Percentiles rank a stretch among this genome's conserved stretches.
phyloP scores from a whole-genome alignment of 2,888 invertebrate species.

The Polia nebulosa region DNA sequence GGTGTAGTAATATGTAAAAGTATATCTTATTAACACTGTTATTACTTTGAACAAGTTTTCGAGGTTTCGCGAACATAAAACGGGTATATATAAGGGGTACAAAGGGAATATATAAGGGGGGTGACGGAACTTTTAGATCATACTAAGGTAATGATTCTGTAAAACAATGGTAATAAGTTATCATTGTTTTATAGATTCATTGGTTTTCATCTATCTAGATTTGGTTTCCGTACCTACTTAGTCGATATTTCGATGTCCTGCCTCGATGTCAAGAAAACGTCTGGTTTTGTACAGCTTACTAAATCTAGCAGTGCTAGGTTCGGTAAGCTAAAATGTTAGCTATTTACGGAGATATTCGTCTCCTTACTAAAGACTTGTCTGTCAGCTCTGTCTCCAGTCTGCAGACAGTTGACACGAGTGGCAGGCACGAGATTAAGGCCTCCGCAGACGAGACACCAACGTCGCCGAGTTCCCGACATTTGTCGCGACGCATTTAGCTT shows the following conservation, averaged over 20 bases:
- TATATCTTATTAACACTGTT: background rate
- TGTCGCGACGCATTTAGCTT: background rate
- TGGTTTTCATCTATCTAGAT: no score
- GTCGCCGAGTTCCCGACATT: background rate
- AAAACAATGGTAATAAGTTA: no score
- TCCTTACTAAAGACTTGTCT: background rate
- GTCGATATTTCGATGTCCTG: background rate
- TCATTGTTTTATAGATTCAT: background rate
- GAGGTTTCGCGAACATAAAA: background rate
- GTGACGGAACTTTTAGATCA: no score
- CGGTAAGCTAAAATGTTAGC: background rate
- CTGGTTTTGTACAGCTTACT: background rate
- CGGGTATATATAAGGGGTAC: no score
- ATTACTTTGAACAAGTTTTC: background rate
- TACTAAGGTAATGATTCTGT: no score
- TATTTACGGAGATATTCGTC: conserved; percentile 2
- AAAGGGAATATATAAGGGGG: no score
- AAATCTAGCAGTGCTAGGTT: background rate
- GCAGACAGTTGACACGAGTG: conserved; percentile 43
- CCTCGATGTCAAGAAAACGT: background rate
- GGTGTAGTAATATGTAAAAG: background rate
- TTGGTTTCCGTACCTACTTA: background rate
- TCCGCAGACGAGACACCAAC: conserved; percentile 12
- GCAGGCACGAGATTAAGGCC: conserved; percentile 39
- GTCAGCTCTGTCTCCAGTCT: conserved; percentile 13